Percentiles rank a stretch among this genome's conserved stretches.
These are phyloP conservation scores for Melanogrammus aeglefinus DNA, from an alignment of 2,797 vertebrate species.

Conservation along the genomic window DNA sequence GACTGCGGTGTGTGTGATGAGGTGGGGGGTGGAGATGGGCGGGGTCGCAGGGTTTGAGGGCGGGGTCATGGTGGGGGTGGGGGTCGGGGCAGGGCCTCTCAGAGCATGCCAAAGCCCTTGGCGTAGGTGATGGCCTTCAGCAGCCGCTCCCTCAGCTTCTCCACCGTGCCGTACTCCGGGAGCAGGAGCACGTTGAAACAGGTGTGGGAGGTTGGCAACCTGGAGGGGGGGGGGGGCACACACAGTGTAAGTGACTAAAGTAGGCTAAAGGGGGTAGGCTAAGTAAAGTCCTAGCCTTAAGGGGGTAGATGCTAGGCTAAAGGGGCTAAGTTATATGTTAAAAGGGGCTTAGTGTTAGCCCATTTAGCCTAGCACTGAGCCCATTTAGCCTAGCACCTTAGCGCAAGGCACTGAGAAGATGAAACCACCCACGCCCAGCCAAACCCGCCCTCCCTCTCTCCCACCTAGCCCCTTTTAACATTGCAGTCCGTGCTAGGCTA, in stretches of 20 bases:
- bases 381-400: too few species aligned
- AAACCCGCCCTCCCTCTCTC: neutral
- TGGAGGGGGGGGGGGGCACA: slow-evolving; percentile 49
- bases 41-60: neutral
- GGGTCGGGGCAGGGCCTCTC: slow-evolving; percentile 57
- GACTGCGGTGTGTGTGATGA: neutral
- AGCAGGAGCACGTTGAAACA: slow-evolving; percentile 99
- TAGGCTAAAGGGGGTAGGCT: too few species aligned
- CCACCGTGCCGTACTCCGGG: slow-evolving; percentile 95
- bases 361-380: too few species aligned
- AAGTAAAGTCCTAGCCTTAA: too few species aligned
- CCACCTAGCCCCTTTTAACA: neutral
- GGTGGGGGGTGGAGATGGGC: slow-evolving; percentile 1
- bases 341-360: too few species aligned
- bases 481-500: neutral
- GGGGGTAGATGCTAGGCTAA: too few species aligned
- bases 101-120: slow-evolving; percentile 99
- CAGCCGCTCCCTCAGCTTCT: slow-evolving; percentile 97
- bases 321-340: too few species aligned
- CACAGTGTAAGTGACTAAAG: neutral
- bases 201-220: slow-evolving; percentile 99
- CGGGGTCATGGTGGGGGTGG: neutral
- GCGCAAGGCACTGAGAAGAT: too few species aligned
- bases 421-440: slow-evolving; percentile 1
- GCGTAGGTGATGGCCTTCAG: slow-evolving; percentile 99